These are phyloP conservation scores for Xyrauchen texanus DNA, from an alignment of 2,113 vertebrate species.

Conservation along the genomic window DNA sequence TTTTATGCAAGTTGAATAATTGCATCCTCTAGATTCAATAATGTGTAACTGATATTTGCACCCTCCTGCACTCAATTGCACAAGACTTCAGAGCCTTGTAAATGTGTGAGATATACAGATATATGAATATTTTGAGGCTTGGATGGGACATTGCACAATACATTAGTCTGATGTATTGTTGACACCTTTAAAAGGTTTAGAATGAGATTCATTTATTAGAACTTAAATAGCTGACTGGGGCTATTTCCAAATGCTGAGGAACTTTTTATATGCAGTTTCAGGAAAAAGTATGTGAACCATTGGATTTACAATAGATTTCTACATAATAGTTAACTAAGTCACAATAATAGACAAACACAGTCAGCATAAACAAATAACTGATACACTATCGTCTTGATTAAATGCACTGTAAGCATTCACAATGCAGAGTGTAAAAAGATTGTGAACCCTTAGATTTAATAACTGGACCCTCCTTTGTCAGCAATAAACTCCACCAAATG, in stretches of 20 bases:
- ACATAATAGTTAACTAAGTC: too few relatives aligned
- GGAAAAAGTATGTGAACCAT: too few relatives aligned
- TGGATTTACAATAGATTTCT: too few relatives aligned
- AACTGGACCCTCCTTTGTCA: too few relatives aligned
- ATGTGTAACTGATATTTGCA: constrained; percentile 1
- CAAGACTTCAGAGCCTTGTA: background rate
- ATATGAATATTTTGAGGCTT: background rate
- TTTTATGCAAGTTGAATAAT: background rate
- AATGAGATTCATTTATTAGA: constrained; percentile 12
- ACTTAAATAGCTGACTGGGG: constrained; percentile 1
- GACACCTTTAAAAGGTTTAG: background rate
- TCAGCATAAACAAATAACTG: too few relatives aligned
- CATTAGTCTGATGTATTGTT: constrained; percentile 14
- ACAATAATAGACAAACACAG: too few relatives aligned
- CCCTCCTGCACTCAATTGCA: too few relatives aligned
- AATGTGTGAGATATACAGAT: constrained; percentile 20
- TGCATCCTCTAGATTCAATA: background rate
- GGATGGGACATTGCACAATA: background rate
- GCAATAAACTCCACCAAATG: too few relatives aligned
- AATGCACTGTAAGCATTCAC: too few relatives aligned
- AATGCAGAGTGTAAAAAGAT: too few relatives aligned
- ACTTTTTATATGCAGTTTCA: background rate
- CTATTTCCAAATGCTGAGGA: background rate
- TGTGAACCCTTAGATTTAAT: too few relatives aligned
- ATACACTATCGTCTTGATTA: too few relatives aligned